Evolutionary conservation across 2,113 vertebrate genomes (phyloP).

Genomic region (Coptodon rendalli): DNA sequence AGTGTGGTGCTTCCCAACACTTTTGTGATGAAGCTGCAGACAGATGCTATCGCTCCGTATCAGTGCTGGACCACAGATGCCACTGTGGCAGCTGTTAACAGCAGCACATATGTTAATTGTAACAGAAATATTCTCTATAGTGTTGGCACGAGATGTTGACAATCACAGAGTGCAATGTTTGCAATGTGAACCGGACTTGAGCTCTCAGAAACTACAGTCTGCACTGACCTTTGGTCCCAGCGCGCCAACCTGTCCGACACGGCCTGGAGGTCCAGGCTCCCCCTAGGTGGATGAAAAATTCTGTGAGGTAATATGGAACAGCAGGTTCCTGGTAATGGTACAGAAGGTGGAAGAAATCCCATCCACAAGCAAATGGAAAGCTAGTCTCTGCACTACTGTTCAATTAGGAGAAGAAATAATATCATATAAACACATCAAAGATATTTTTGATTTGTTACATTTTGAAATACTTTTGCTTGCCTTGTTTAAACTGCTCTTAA

Average conservation of each 20-base stretch:
- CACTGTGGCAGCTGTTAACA: neutral
- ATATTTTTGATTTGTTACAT: neutral
- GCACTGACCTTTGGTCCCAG: constrained; percentile 56
- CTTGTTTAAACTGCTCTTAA: accelerated
- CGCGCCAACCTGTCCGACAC: constrained; percentile 23
- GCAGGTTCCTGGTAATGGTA: neutral
- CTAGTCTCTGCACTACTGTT: neutral
- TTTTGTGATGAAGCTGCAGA: neutral
- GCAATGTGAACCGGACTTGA: neutral
- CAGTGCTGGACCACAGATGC: neutral
- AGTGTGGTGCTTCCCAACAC: neutral
- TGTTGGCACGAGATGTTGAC: neutral
- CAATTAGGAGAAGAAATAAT: neutral
- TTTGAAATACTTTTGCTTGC: neutral
- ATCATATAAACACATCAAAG: neutral
- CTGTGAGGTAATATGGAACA: neutral
- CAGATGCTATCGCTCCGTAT: neutral
- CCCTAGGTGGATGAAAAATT: constrained; percentile 45
- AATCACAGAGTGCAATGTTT: neutral
- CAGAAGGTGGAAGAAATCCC: neutral
- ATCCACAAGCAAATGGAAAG: neutral
- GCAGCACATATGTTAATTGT: neutral
- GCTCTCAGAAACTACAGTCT: neutral
- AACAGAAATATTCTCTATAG: neutral
- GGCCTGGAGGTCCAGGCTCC: constrained; percentile 47